Evolutionary conservation across 1,140 invertebrate genomes (phyloP), one percentile per base, ranked within the genome.

Genomic region (Thaumatotibia leucotreta): DNA sequence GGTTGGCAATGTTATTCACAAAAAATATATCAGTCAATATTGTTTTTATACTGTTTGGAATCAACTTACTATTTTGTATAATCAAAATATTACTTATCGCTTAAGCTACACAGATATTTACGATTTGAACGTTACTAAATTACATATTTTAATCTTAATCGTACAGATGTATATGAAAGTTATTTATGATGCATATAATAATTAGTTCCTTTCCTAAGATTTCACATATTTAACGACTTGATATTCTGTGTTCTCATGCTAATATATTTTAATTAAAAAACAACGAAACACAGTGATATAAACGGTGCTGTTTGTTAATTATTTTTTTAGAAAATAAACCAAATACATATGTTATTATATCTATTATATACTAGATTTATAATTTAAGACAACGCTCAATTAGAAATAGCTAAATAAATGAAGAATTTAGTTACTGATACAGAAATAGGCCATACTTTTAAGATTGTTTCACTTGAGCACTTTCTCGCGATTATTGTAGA

Each of bases 361-460:
- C 73, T 61, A 54, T 73, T 77, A 63, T 24, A 49, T 61, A 63
- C 29, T 69, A 61, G 68, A 49, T 9, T 62, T 67, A 50, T 83
- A 84, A 74, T 65, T 23, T 84, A 84, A 82, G 76, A 72, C 58
- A 74, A 80, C 69, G 85, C 85, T 88, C 85, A 88, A 88, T 76
- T 88, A 88, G 82, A 66, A 65, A 33, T 62, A 62, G 22, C 24
- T 20, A 35, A 62, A 39, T 67, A 45, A 65, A 69, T 63, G 33
- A 23, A 68, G 67, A 27, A 52, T 67, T 66, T 70, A 69, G 64
- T 72, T 72, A 24, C 69, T 65, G 54, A 63, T 76, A 24, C 64
- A 63, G 63, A 68, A 64, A 76, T 72, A 82, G 75, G 76, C 77
- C 77, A 83, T 83, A 83, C 79, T 62, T 61, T 76, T 69, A 62